phyloP scores from a whole-genome alignment of 2,113 vertebrate species.

The Paramormyrops kingsleyae region DNA sequence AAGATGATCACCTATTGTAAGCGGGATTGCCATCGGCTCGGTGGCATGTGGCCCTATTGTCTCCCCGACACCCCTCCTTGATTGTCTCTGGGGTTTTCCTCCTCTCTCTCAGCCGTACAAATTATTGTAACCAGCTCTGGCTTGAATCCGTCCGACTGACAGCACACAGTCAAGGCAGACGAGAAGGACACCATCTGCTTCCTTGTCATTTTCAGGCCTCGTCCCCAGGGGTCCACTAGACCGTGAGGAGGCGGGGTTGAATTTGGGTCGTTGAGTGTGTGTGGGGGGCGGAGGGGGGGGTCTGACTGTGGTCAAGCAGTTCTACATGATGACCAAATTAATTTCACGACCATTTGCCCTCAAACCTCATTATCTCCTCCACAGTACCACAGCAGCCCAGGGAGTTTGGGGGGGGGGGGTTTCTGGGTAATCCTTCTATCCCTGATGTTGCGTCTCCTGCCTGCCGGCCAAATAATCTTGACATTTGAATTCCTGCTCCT shows the following conservation, averaged over 20 bases:
- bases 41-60: slow-evolving; percentile 70
- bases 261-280: neutral
- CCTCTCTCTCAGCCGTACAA: neutral
- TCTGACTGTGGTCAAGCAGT: neutral
- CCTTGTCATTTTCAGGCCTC: slow-evolving; percentile 2
- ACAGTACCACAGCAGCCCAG: neutral
- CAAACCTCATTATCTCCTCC: neutral
- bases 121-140: slow-evolving; percentile 15
- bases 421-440: neutral
- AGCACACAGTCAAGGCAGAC: slow-evolving; percentile 7
- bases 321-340: neutral
- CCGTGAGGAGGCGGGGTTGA: neutral
- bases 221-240: slow-evolving; percentile 8
- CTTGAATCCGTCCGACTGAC: slow-evolving; percentile 11
- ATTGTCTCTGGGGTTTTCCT: slow-evolving; percentile 14
- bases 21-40: slow-evolving; percentile 56
- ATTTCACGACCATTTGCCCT: slow-evolving; percentile 5
- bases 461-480: neutral
- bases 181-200: slow-evolving; percentile 3
- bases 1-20: slow-evolving; percentile 59
- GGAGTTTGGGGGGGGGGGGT: neutral
- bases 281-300: neutral
- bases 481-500: slow-evolving; percentile 8
- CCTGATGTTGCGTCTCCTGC: neutral
- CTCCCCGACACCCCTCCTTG: slow-evolving; percentile 38